Evolutionary conservation across 2,888 invertebrate species (phyloP).

Genomic region (Entomobrya multifasciata): DNA sequence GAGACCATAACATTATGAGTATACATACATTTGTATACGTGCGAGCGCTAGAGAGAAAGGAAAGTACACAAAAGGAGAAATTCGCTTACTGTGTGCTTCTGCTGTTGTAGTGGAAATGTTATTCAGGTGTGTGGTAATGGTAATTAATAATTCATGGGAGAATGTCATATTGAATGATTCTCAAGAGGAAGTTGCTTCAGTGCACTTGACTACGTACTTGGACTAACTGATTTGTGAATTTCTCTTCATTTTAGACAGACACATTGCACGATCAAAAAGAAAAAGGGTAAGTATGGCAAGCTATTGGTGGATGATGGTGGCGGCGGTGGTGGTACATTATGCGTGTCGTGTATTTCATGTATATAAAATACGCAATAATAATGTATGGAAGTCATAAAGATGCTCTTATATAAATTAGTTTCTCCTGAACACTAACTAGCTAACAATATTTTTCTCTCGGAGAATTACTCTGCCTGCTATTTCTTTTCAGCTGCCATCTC

Average conservation of each 20-base stretch:
- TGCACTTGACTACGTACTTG: conserved; percentile 60
- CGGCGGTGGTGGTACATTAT: background rate
- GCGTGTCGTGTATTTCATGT: background rate
- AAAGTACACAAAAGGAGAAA: conserved; percentile 19
- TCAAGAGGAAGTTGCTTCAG: conserved; percentile 56
- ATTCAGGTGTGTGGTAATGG: conserved; percentile 72
- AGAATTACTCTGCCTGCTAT: background rate
- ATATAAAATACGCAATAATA: conserved; percentile 9
- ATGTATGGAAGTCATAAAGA: conserved; percentile 49
- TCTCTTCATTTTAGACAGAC: conserved; percentile 21
- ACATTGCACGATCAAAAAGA: conserved; percentile 18
- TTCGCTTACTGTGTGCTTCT: background rate
- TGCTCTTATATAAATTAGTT: conserved; percentile 62
- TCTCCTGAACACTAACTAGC: conserved; percentile 44
- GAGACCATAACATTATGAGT: too few relatives aligned
- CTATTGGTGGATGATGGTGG: background rate
- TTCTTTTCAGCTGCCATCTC: conserved; percentile 16
- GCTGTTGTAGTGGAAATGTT: conserved; percentile 44
- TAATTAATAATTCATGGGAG: conserved; percentile 78
- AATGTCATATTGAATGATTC: conserved; percentile 73
- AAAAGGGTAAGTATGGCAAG: background rate
- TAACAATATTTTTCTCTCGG: conserved; percentile 1
- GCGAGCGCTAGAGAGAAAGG: background rate
- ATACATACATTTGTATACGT: background rate
- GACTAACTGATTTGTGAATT: conserved; percentile 56